phyloP scores from a whole-genome alignment of 2,888 invertebrate genomes.

The Lapara coniferarum region DNA sequence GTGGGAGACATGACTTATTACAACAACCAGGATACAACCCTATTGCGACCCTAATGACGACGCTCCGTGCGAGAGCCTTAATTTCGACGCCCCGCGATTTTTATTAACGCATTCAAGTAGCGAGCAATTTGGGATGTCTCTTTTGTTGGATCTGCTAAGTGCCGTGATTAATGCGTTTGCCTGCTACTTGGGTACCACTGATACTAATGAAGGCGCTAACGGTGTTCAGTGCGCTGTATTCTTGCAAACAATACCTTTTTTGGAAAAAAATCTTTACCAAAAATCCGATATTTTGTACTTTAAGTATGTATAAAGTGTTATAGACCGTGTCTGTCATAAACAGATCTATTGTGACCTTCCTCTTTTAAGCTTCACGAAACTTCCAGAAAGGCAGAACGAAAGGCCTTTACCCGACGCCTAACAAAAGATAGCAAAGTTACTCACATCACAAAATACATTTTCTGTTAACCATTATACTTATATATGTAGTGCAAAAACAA shows the following conservation, averaged over 20 bases:
- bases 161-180: conserved; percentile 43
- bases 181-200: conserved; percentile 21
- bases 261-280: too few relatives aligned
- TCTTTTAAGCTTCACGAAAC: conserved; percentile 47
- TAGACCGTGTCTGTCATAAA: conserved; percentile 48
- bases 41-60: conserved; percentile 81
- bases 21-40: conserved; percentile 81
- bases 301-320: conserved; percentile 38
- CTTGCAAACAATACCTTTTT: too few relatives aligned
- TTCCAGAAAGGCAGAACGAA: conserved; percentile 47
- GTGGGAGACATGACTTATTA: conserved; percentile 82
- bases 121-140: conserved; percentile 65
- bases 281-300: neutral
- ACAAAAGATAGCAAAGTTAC: conserved; percentile 54
- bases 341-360: conserved; percentile 53
- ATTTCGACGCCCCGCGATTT: conserved; percentile 81
- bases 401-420: conserved; percentile 48
- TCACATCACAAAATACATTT: conserved; percentile 49
- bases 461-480: conserved; percentile 32
- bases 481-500: conserved; percentile 53
- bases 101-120: conserved; percentile 79
- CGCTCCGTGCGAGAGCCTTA: conserved; percentile 76
- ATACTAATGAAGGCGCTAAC: neutral
- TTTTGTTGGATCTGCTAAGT: conserved; percentile 37
- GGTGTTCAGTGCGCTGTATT: neutral